Evolutionary conservation across 2,113 vertebrate species (phyloP).

Genomic region (Blennius ocellaris): DNA sequence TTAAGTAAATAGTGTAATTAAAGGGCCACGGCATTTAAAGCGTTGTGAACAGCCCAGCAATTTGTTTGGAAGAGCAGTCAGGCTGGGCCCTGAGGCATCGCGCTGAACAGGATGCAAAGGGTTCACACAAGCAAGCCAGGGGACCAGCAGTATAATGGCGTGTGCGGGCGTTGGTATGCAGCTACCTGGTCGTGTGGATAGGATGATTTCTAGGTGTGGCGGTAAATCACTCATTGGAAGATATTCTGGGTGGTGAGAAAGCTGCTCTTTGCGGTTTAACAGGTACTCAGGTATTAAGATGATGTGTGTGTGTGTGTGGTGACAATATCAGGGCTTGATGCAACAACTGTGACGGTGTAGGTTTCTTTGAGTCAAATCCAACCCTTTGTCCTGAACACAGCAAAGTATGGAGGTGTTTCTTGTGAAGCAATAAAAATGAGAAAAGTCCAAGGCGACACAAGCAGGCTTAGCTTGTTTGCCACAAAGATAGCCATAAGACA

Average conservation of each 20-base stretch:
- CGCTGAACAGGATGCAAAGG: slow-evolving; percentile 67
- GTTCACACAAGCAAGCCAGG: slow-evolving; percentile 44
- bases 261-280: slow-evolving; percentile 61
- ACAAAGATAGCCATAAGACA: slow-evolving; percentile 22
- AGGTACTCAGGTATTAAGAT: slow-evolving; percentile 23
- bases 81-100: slow-evolving; percentile 74
- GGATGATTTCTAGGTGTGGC: slow-evolving; percentile 38
- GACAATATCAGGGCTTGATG: slow-evolving; percentile 34
- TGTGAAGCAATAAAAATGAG: slow-evolving; percentile 17
- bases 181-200: slow-evolving; percentile 42
- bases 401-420: slow-evolving; percentile 12
- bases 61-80: slow-evolving; percentile 83
- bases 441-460: slow-evolving; percentile 25
- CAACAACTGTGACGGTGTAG: slow-evolving; percentile 19
- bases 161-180: slow-evolving; percentile 26
- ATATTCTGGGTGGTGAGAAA: slow-evolving; percentile 37
- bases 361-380: slow-evolving; percentile 20
- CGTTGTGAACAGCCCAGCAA: slow-evolving; percentile 80
- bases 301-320: slow-evolving; percentile 58
- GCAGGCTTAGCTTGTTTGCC: slow-evolving; percentile 34
- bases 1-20: slow-evolving; percentile 86
- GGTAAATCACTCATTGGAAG: slow-evolving; percentile 49
- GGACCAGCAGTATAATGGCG: slow-evolving; percentile 38
- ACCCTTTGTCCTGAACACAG: slow-evolving; percentile 31
- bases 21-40: slow-evolving; percentile 79